Evolutionary conservation across 2,797 vertebrate genomes (phyloP).

Genomic region (Cetoscarus ocellatus): DNA sequence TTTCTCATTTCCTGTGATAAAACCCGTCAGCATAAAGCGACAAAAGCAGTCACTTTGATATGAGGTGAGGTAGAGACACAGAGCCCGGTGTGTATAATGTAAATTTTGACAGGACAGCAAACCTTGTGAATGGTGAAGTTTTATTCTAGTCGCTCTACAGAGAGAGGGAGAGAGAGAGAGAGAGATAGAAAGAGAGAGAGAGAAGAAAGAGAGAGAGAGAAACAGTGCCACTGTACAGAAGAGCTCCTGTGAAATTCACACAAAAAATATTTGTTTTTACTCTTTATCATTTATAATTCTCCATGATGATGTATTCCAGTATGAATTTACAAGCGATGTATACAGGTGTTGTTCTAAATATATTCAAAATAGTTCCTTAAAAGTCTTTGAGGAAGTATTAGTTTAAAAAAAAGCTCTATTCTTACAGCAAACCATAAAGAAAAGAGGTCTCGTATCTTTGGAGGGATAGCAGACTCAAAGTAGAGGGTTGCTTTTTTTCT

Average conservation of each 20-base stretch:
- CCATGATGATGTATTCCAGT: slow-evolving; percentile 84
- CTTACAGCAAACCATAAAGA: slow-evolving; percentile 87
- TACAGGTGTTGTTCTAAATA: slow-evolving; percentile 86
- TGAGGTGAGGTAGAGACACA: slow-evolving; percentile 21
- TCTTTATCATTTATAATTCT: slow-evolving; percentile 86
- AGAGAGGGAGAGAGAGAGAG: slow-evolving; percentile 60
- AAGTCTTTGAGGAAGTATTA: slow-evolving; percentile 84
- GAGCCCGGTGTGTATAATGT: slow-evolving; percentile 33
- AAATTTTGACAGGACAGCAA: slow-evolving; percentile 78
- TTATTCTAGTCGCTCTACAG: slow-evolving; percentile 85
- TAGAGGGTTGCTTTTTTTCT: slow-evolving; percentile 72
- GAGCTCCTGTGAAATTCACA: slow-evolving; percentile 87
- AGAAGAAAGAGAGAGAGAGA: slow-evolving; percentile 72
- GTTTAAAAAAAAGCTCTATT: slow-evolving; percentile 82
- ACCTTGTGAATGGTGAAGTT: slow-evolving; percentile 85
- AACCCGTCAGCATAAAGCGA: slow-evolving; percentile 17
- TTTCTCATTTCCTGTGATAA: slow-evolving; percentile 30
- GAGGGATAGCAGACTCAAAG: slow-evolving; percentile 86
- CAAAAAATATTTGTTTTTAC: slow-evolving; percentile 87
- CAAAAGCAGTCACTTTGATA: slow-evolving; percentile 11
- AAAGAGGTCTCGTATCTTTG: slow-evolving; percentile 84
- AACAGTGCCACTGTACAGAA: slow-evolving; percentile 86
- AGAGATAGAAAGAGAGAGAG: slow-evolving; percentile 61
- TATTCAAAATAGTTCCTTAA: slow-evolving; percentile 90
- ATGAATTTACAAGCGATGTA: slow-evolving; percentile 90